A percentile compares a stretch with the other conserved stretches of the same genome.
phyloP scores from a whole-genome alignment of 2,888 invertebrate genomes.

The Drosophila histrio region DNA sequence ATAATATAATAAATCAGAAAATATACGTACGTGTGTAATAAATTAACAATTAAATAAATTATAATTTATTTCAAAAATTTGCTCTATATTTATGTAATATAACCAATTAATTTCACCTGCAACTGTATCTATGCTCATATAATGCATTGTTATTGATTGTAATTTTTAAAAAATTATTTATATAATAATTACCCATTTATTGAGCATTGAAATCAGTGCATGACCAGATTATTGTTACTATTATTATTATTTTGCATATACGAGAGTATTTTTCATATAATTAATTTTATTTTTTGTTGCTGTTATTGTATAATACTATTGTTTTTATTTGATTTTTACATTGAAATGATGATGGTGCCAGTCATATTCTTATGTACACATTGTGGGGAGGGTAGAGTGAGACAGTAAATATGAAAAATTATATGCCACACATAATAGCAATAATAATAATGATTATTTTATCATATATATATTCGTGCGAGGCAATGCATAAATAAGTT shows the following conservation, averaged over 20 bases:
- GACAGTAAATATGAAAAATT: slow-evolving; percentile 64
- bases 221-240: slow-evolving; percentile 59
- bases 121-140: slow-evolving; percentile 5
- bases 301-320: slow-evolving; percentile 33
- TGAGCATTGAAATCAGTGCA: slow-evolving; percentile 61
- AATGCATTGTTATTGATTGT: slow-evolving; percentile 4
- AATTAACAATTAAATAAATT: too few species aligned
- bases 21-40: too few species aligned
- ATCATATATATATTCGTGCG: slow-evolving; percentile 33
- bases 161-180: slow-evolving; percentile 52
- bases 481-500: slow-evolving; percentile 70
- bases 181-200: slow-evolving; percentile 68
- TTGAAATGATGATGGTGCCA: slow-evolving; percentile 22
- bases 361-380: slow-evolving; percentile 15
- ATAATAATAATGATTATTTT: slow-evolving; percentile 53
- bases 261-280: slow-evolving; percentile 26
- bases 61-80: too few species aligned
- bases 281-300: slow-evolving; percentile 31
- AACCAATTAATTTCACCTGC: neutral
- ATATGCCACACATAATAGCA: slow-evolving; percentile 51
- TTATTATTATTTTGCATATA: slow-evolving; percentile 36
- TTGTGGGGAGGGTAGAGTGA: neutral
- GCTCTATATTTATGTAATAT: too few species aligned
- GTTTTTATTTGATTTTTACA: slow-evolving; percentile 57
- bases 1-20: too few species aligned